These are phyloP conservation scores for Crax fasciolata DNA, from an alignment of 2,797 vertebrate genomes.

Conservation along the genomic window DNA sequence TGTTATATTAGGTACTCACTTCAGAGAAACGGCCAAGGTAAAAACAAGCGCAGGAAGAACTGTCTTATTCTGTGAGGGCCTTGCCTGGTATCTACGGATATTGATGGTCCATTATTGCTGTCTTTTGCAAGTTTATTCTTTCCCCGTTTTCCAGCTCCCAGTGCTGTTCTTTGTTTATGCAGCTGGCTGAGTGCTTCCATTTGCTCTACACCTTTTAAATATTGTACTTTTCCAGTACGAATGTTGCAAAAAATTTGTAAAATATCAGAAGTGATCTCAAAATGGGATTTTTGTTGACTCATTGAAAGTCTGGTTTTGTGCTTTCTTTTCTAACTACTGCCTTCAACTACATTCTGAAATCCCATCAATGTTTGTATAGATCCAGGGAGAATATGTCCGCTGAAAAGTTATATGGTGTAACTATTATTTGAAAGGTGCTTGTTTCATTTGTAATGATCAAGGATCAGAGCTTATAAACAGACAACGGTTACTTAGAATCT, in stretches of 20 bases:
- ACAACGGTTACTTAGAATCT: neutral
- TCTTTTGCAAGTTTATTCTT: neutral
- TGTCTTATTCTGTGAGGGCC: neutral
- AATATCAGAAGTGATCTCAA: neutral
- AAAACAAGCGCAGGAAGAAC: neutral
- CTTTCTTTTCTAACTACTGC: neutral
- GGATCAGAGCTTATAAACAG: neutral
- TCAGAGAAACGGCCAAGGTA: neutral
- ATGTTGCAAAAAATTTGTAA: neutral
- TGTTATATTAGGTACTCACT: neutral
- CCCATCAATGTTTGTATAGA: neutral
- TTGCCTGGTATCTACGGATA: neutral
- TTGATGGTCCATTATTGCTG: neutral
- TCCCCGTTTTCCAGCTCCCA: neutral
- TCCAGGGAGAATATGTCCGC: neutral
- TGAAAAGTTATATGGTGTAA: neutral
- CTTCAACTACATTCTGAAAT: slow-evolving; percentile 14
- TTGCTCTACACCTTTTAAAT: neutral
- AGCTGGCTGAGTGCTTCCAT: neutral
- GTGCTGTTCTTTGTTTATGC: neutral
- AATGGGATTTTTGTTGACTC: neutral
- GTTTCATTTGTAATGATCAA: neutral
- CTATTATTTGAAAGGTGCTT: neutral
- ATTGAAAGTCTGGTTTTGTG: neutral
- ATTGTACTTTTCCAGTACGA: neutral